Evolutionary conservation across 2,888 invertebrate species (phyloP).

Genomic region (Eumacrocentrus americanus): DNA sequence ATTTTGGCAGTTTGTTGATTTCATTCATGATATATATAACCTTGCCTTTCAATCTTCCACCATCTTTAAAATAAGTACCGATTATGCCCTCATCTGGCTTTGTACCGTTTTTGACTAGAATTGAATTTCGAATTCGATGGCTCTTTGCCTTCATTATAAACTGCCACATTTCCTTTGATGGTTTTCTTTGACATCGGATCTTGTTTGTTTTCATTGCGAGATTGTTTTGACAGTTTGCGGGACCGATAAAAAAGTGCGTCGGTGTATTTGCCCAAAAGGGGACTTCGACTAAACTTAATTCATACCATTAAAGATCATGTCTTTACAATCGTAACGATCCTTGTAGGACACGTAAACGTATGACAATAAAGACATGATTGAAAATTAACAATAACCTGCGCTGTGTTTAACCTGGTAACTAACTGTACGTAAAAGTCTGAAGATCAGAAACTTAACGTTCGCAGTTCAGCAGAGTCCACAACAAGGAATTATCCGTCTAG

Average conservation of each 20-base stretch:
- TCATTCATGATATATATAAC: conserved; percentile 32
- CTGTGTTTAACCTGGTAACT: conserved; percentile 56
- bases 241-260: conserved; percentile 58
- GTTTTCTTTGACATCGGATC: conserved; percentile 12
- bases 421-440: conserved; percentile 58
- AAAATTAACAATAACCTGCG: conserved; percentile 58
- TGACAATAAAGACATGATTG: conserved; percentile 38
- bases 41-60: conserved; percentile 21
- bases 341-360: conserved; percentile 26
- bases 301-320: conserved; percentile 52
- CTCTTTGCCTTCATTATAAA: conserved; percentile 19
- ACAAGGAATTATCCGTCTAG: conserved; percentile 12
- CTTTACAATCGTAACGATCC: conserved; percentile 19
- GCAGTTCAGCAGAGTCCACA: conserved; percentile 36
- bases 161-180: conserved; percentile 12
- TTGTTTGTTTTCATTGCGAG: conserved; percentile 7
- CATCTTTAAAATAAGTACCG: conserved; percentile 54
- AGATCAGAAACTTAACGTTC: conserved; percentile 54
- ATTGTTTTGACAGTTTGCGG: conserved; percentile 41
- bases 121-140: conserved; percentile 54
- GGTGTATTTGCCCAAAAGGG: conserved; percentile 61
- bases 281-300: conserved; percentile 61
- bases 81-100: conserved; percentile 52
- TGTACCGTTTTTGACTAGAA: conserved; percentile 62
- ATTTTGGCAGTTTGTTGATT: conserved; percentile 19